Conservation (phyloP, 1,140 invertebrate genomes). For the Phocides pigmalion region DNA sequence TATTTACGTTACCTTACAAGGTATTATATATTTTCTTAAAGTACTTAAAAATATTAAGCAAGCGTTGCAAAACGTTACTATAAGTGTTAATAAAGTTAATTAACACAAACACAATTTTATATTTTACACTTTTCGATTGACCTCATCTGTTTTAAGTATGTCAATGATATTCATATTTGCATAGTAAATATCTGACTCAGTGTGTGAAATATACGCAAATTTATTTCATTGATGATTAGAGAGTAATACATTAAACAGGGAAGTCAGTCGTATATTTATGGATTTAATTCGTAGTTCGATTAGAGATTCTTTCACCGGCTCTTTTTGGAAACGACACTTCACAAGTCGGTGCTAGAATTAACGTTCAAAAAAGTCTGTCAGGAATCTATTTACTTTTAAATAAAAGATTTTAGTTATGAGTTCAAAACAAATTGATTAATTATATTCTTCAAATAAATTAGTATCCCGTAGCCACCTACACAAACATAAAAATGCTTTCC, state of each 20-base stretch:
- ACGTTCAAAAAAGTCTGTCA: too few relatives aligned
- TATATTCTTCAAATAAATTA: neutral
- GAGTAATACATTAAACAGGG: neutral
- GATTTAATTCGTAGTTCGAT: too few relatives aligned
- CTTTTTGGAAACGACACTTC: too few relatives aligned
- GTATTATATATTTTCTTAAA: too few relatives aligned
- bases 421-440: too few relatives aligned
- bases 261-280: too few relatives aligned
- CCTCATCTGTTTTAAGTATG: constrained; percentile 16
- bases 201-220: neutral
- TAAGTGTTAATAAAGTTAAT: constrained; percentile 6
- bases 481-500: constrained; percentile 48
- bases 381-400: too few relatives aligned
- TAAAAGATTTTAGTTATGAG: too few relatives aligned
- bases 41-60: neutral
- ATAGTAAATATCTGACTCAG: neutral
- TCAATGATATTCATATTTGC: constrained; percentile 24
- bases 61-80: neutral
- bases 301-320: too few relatives aligned
- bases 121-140: constrained; percentile 18
- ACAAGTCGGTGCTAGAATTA: too few relatives aligned
- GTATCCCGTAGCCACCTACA: constrained; percentile 47
- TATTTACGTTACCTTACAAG: too few relatives aligned
- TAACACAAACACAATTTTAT: constrained; percentile 1
- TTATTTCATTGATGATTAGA: neutral